Evolutionary conservation across 2,888 invertebrate genomes (phyloP), one percentile per base, ranked within the genome.

Genomic region (Nemapogon koenigi): DNA sequence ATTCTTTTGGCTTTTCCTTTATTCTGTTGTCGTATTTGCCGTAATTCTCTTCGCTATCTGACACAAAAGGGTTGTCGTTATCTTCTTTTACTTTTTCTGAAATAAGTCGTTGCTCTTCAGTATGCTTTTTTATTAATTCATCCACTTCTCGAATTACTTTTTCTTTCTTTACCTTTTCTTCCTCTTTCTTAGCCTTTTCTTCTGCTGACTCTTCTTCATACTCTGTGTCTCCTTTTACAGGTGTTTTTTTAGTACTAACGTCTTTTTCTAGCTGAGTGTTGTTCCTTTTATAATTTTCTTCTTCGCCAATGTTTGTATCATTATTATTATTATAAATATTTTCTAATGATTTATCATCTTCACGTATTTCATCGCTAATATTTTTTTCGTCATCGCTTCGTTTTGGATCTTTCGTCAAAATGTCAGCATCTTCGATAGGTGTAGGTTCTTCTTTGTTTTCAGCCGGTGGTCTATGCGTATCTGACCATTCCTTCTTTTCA

Each of bases 401-500:
- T 16, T 4, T 16, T 31, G 7, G 6, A 16, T n/a, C 11, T 28
- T 28, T 4, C 6, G 6, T 22, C 10, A 22, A 22, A 22, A 4
- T 28, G 28, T 4, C 11, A n/a, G 7, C 11, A 4, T 7, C 11
- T 28, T 28, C 16, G 13, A 16, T 31, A 16, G 8, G 11, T 2
- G 28, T 13, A 28, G 7, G 28, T 15, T 13, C 2, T 30, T 6
- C 16, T 15, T 6, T 3, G 8, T 16, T n/a, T 31, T 31, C 31
- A 16, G 16, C 15, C 7, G 6, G 18, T 33, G 16, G 7, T 8
- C 11, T 59, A 30, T 62, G 49, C 7, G 51, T 7, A 40, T 75
- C 71, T 0, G 71, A 62, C 75, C 73, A 75, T 4, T 75, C 76
- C 41, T 64, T 71, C 39, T 64, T 76, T 41, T 76, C 75, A 41